Conservation (phyloP, 2,888 invertebrate genomes). For the Galeopsomyia nigrocyanea region DNA sequence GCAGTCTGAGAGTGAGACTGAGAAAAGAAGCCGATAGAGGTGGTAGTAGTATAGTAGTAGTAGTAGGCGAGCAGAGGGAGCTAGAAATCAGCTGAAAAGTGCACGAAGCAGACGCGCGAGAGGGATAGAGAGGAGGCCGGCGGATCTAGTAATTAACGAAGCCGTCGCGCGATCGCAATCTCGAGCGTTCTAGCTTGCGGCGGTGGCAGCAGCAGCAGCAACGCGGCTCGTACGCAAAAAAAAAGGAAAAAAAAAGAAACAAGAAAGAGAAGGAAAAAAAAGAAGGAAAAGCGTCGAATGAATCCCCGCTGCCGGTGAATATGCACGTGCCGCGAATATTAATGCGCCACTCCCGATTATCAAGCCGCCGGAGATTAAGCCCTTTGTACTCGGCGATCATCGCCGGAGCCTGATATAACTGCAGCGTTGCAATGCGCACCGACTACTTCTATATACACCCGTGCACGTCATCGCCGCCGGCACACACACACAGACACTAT, state of each 20-base stretch:
- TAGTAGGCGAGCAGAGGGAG: constrained; percentile 19
- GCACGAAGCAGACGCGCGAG: constrained; percentile 26
- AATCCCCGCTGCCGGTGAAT: background rate
- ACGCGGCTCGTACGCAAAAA: constrained; percentile 18
- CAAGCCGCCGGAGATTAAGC: constrained; percentile 42
- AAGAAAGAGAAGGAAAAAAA: constrained; percentile 1
- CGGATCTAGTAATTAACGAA: constrained; percentile 64
- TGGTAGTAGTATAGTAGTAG: no score
- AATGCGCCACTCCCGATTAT: constrained; percentile 60
- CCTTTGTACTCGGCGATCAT: constrained; percentile 48
- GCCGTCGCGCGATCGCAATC: constrained; percentile 64
- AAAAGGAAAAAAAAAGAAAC: constrained; percentile 22
- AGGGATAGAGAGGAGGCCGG: constrained; percentile 43
- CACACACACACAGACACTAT: no score
- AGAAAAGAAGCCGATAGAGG: background rate
- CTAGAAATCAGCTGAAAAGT: constrained; percentile 31
- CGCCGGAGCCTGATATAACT: background rate
- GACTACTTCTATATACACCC: background rate
- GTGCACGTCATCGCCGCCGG: background rate
- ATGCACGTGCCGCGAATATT: constrained; percentile 57
- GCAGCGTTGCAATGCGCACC: background rate
- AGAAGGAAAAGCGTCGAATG: no score
- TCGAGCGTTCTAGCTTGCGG: constrained; percentile 48
- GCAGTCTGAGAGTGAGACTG: background rate
- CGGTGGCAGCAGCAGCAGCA: constrained; percentile 56